Evolutionary conservation across 1,140 invertebrate genomes (phyloP).

Genomic region (Charaxes varanes): DNA sequence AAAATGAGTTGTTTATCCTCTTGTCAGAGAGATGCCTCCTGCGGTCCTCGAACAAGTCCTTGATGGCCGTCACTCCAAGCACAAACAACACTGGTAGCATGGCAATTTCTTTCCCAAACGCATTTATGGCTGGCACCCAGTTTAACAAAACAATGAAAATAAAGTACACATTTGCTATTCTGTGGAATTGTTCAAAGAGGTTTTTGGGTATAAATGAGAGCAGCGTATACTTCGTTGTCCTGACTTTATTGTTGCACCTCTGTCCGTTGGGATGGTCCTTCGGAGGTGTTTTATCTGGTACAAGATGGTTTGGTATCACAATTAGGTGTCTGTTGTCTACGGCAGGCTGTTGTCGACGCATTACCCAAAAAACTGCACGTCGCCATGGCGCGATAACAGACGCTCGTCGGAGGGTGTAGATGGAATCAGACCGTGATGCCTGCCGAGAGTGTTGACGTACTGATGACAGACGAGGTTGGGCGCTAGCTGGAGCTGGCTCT

Average conservation of each 20-base stretch:
- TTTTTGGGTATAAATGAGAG: slow-evolving; percentile 97
- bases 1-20: slow-evolving; percentile 94
- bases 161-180: slow-evolving; percentile 98
- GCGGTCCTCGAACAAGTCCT: slow-evolving; percentile 97
- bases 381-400: slow-evolving; percentile 81
- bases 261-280: slow-evolving; percentile 89
- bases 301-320: slow-evolving; percentile 88
- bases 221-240: slow-evolving; percentile 97
- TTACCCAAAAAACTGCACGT: slow-evolving; percentile 76
- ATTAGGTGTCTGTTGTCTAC: slow-evolving; percentile 82
- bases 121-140: slow-evolving; percentile 94
- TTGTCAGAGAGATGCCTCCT: slow-evolving; percentile 92
- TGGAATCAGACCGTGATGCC: slow-evolving; percentile 86
- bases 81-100: slow-evolving; percentile 97
- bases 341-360: slow-evolving; percentile 75
- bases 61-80: slow-evolving; percentile 95
- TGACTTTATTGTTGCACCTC: slow-evolving; percentile 87
- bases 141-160: slow-evolving; percentile 97
- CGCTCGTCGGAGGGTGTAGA: slow-evolving; percentile 87
- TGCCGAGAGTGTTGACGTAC: slow-evolving; percentile 78
- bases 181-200: slow-evolving; percentile 97
- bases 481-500: slow-evolving; percentile 68
- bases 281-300: slow-evolving; percentile 83
- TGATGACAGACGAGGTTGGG: slow-evolving; percentile 69
- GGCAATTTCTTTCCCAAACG: slow-evolving; percentile 96